Conservation (phyloP, 1,140 invertebrate genomes). For the Drosophila ercepeae region DNA sequence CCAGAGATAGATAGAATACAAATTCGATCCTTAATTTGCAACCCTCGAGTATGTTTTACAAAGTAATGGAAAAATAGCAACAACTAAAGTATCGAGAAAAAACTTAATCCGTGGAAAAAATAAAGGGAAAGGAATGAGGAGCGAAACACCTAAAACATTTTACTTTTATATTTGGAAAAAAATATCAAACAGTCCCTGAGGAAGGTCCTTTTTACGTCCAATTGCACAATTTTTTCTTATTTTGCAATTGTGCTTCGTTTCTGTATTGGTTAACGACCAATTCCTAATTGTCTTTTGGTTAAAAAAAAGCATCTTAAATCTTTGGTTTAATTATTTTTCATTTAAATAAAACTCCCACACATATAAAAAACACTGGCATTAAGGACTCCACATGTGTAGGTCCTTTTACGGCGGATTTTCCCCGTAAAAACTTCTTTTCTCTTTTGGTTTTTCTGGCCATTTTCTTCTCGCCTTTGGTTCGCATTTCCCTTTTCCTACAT, state of each 20-base stretch:
- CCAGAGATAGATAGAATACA: constrained; percentile 20
- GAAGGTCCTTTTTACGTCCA: background rate
- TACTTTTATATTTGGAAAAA: background rate
- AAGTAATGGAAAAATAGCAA: constrained; percentile 73
- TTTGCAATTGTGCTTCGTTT: background rate
- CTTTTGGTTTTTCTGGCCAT: constrained; percentile 55
- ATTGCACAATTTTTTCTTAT: background rate
- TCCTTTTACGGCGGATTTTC: constrained; percentile 41
- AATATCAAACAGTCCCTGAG: background rate
- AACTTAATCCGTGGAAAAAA: constrained; percentile 25
- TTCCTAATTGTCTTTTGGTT: constrained; percentile 75
- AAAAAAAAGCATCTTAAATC: constrained; percentile 55
- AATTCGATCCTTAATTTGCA: constrained; percentile 54
- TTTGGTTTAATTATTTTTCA: constrained; percentile 76
- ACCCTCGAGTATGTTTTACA: constrained; percentile 44
- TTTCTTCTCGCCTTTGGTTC: constrained; percentile 39
- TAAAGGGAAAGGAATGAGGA: constrained; percentile 14
- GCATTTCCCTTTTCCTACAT: constrained; percentile 40
- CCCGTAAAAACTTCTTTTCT: constrained; percentile 54
- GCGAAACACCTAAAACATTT: background rate
- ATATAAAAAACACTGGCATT: constrained; percentile 16
- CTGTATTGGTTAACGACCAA: constrained; percentile 48
- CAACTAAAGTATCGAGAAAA: constrained; percentile 50
- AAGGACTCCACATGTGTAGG: constrained; percentile 9
- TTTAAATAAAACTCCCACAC: constrained; percentile 69